phyloP scores from a whole-genome alignment of 2,888 invertebrate genomes.

The Cactoblastis cactorum region DNA sequence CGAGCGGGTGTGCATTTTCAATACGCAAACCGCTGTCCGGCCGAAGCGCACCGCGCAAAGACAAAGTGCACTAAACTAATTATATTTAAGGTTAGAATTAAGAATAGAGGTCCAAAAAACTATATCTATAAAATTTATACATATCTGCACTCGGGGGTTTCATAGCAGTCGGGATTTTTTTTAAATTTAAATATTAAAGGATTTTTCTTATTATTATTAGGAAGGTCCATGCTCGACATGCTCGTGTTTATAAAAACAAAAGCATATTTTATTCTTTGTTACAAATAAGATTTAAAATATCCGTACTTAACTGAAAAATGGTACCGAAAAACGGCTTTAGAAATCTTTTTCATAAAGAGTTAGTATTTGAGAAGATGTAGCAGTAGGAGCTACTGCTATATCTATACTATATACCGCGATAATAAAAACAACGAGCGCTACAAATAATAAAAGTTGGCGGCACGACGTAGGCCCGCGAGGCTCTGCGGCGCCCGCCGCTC shows the following conservation, averaged over 20 bases:
- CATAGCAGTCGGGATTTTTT: too few relatives aligned
- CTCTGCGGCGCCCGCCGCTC: slow-evolving; percentile 34
- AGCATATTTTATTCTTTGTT: background rate
- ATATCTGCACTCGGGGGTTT: background rate
- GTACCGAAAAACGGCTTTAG: background rate
- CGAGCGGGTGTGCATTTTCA: slow-evolving; percentile 71
- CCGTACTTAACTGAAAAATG: background rate
- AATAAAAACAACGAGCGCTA: slow-evolving; percentile 61
- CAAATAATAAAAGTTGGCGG: slow-evolving; percentile 70
- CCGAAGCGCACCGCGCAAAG: slow-evolving; percentile 29
- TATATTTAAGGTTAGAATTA: slow-evolving; percentile 11
- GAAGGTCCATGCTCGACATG: too few relatives aligned
- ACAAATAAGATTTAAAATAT: background rate
- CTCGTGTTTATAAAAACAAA: too few relatives aligned
- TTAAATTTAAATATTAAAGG: too few relatives aligned
- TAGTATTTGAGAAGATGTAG: slow-evolving; percentile 36
- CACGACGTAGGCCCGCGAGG: slow-evolving; percentile 55
- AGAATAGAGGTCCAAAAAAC: background rate
- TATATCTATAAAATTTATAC: too few relatives aligned
- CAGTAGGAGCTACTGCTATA: slow-evolving; percentile 50
- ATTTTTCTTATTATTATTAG: too few relatives aligned
- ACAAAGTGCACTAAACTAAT: slow-evolving; percentile 23
- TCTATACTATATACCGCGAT: too few relatives aligned
- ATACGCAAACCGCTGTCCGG: slow-evolving; percentile 46
- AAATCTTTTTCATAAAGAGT: slow-evolving; percentile 12